Evolutionary conservation across 2,113 vertebrate genomes (phyloP).

Genomic region (Cinclus mexicanus): DNA sequence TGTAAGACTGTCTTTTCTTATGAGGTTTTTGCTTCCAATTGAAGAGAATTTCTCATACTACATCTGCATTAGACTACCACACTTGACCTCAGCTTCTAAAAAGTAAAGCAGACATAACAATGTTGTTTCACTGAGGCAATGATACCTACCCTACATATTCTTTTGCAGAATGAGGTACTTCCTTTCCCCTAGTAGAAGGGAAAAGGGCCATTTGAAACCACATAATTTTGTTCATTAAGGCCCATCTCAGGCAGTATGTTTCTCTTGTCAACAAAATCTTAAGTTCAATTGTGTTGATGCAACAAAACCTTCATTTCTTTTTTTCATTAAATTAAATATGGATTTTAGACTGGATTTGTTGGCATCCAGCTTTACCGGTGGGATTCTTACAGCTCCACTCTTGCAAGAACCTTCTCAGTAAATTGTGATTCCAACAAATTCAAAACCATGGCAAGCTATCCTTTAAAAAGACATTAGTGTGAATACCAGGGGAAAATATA

Average conservation of each 20-base stretch:
- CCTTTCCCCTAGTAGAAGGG: not conserved
- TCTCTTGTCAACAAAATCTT: not conserved
- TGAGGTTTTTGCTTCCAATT: not conserved
- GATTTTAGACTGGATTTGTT: not conserved
- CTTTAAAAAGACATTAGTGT: conserved; percentile 85
- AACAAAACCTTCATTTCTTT: not conserved
- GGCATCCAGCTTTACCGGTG: not conserved
- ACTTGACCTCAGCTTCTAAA: not conserved
- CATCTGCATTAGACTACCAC: not conserved
- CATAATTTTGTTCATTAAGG: accelerated
- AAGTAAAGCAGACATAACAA: not conserved
- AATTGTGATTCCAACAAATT: conserved; percentile 15
- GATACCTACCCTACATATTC: not conserved
- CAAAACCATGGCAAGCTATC: conserved; percentile 76
- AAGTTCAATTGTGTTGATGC: not conserved
- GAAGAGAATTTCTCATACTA: not conserved
- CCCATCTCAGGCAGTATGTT: not conserved
- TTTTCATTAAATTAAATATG: not conserved
- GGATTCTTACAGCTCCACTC: not conserved
- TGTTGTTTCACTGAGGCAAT: not conserved
- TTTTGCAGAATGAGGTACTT: not conserved
- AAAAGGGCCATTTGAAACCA: not conserved
- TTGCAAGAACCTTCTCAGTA: not conserved
- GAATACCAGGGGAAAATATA: conserved; percentile 78
- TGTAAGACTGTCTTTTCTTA: not conserved